Percentiles rank a stretch among this genome's conserved stretches.
Conservation (phyloP, 2,113 vertebrate genomes). For the Nothoprocta pentlandii region DNA sequence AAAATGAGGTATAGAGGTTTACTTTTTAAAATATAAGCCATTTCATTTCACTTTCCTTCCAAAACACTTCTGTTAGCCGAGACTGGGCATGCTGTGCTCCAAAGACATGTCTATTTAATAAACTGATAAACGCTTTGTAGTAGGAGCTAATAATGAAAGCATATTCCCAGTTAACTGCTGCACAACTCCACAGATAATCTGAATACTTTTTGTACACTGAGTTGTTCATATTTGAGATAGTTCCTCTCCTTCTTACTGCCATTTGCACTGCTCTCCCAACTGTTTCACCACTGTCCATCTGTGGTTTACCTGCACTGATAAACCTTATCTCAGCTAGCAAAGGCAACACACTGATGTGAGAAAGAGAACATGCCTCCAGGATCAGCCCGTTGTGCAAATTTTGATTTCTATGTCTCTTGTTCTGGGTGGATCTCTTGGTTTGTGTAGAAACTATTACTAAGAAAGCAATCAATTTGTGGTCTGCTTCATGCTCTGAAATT, state of each 20-base stretch:
- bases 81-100: background rate
- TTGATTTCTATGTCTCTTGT: background rate
- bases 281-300: background rate
- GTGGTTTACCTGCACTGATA: conserved; percentile 33
- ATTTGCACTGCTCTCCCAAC: background rate
- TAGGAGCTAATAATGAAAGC: conserved; percentile 16
- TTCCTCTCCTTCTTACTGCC: background rate
- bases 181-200: background rate
- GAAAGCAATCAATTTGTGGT: conserved; percentile 6
- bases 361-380: background rate
- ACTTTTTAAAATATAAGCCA: conserved; percentile 17
- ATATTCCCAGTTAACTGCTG: background rate
- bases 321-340: conserved; percentile 8
- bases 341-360: conserved; percentile 7
- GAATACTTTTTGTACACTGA: background rate
- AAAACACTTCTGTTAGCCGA: background rate
- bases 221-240: conserved; percentile 23
- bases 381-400: background rate
- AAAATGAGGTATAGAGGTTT: background rate
- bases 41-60: conserved; percentile 23
- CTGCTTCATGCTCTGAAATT: background rate
- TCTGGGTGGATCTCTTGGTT: background rate
- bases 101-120: background rate
- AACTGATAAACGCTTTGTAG: background rate
- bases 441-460: background rate